Conservation (phyloP, 2,797 vertebrate genomes). For the Phaenicophaeus curvirostris region DNA sequence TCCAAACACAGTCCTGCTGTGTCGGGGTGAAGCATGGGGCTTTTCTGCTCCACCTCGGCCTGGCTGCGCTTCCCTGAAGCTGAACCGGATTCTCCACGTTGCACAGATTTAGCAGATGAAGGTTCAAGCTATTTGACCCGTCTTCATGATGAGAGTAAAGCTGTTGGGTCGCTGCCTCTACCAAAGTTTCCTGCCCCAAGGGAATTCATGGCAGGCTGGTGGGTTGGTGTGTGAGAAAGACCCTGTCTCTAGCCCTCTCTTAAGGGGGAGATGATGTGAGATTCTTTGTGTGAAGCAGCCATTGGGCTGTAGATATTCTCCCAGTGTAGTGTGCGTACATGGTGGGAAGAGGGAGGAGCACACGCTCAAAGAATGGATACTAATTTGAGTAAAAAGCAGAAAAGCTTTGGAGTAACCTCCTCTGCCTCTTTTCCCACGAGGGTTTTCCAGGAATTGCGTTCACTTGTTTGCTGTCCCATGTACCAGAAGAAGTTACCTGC, state of each 20-base stretch:
- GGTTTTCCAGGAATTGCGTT: neutral
- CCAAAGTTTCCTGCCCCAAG: neutral
- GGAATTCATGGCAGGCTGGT: neutral
- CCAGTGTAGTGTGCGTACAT: neutral
- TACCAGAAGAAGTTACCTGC: neutral
- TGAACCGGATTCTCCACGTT: neutral
- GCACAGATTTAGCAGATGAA: neutral
- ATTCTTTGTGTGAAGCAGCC: neutral
- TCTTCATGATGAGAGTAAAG: neutral
- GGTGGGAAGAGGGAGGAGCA: neutral
- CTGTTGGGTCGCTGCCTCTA: neutral
- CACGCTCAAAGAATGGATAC: neutral
- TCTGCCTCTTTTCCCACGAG: neutral
- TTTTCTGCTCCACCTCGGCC: neutral
- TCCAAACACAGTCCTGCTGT: neutral
- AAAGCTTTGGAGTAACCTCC: neutral
- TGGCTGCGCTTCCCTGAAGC: neutral
- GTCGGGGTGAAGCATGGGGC: neutral
- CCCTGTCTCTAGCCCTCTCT: neutral
- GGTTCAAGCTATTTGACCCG: neutral
- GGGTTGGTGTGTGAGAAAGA: neutral
- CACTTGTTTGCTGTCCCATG: constrained; percentile 6
- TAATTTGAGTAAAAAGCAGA: neutral
- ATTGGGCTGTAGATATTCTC: neutral
- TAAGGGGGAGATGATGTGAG: neutral